A percentile compares a stretch with the other conserved stretches of the same genome.
These are phyloP conservation scores for Ephestia elutella DNA, from an alignment of 1,140 invertebrate genomes.

Conservation along the genomic window DNA sequence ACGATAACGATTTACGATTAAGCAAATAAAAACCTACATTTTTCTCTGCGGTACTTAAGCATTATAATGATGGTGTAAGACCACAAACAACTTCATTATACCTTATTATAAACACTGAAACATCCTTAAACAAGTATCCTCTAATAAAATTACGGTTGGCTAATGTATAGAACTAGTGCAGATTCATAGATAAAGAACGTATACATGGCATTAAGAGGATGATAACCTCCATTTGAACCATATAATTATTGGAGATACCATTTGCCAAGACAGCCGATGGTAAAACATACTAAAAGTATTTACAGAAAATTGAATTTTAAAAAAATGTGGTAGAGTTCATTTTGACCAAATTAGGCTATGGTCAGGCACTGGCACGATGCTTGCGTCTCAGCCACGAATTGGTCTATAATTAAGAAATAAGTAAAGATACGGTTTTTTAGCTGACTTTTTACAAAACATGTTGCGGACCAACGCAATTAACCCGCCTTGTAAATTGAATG, in stretches of 20 bases:
- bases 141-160: conserved; percentile 16
- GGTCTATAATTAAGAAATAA: conserved; percentile 75
- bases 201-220: conserved; percentile 59
- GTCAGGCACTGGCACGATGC: conserved; percentile 41
- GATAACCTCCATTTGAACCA: conserved; percentile 65
- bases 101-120: conserved; percentile 6
- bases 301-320: conserved; percentile 29
- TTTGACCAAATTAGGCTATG: conserved; percentile 11
- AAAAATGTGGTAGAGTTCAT: conserved; percentile 21
- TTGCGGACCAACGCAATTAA: conserved; percentile 65
- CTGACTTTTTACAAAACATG: conserved; percentile 66
- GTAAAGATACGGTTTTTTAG: conserved; percentile 70
- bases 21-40: too few relatives aligned
- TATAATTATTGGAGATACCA: conserved; percentile 68
- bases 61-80: too few relatives aligned
- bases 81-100: too few relatives aligned
- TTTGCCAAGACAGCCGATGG: conserved; percentile 50
- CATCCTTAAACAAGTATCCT: conserved; percentile 3
- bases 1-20: too few relatives aligned
- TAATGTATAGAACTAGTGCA: conserved; percentile 42
- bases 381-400: conserved; percentile 60
- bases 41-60: too few relatives aligned
- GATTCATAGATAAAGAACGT: conserved; percentile 52
- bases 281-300: conserved; percentile 17
- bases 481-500: conserved; percentile 72